A percentile compares a stretch with the other conserved stretches of the same genome.
These are phyloP conservation scores for Aphelocoma californica DNA, from an alignment of 2,797 vertebrate species.

Conservation along the genomic window DNA sequence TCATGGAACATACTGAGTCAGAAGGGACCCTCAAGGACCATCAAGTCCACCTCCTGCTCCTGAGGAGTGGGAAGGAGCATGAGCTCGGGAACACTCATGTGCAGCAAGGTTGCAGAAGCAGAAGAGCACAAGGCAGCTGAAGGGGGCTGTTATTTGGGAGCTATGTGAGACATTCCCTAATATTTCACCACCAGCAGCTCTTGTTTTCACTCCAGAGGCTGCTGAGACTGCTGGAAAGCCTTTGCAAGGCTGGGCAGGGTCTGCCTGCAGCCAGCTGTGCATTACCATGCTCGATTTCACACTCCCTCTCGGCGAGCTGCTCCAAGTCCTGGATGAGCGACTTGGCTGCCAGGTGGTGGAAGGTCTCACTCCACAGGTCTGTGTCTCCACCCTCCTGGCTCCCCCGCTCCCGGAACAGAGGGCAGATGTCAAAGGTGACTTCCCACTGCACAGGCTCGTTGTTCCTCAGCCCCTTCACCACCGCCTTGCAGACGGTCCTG, in stretches of 20 bases:
- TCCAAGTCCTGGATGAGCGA: slow-evolving; percentile 93
- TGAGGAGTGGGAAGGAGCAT: background rate
- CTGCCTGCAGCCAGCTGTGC: background rate
- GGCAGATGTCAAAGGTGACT: slow-evolving; percentile 85
- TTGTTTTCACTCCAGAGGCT: background rate
- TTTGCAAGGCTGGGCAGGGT: fast-evolving
- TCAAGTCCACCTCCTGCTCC: background rate
- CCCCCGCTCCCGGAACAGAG: slow-evolving; percentile 79
- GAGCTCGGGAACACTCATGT: fast-evolving
- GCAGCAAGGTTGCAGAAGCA: background rate
- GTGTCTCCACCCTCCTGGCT: slow-evolving; percentile 61
- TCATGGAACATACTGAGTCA: background rate
- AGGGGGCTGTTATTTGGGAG: background rate
- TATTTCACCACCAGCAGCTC: background rate
- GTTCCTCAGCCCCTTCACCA: slow-evolving; percentile 86
- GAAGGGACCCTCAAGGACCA: background rate
- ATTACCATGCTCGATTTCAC: slow-evolving; percentile 90
- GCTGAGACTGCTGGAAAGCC: background rate
- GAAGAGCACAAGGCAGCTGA: background rate
- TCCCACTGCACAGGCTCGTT: slow-evolving; percentile 87
- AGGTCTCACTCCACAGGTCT: slow-evolving; percentile 92
- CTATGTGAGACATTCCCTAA: background rate
- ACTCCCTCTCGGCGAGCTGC: slow-evolving; percentile 86
- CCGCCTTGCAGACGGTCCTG: slow-evolving; percentile 81
- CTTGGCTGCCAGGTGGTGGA: slow-evolving; percentile 91